These are phyloP conservation scores for Saguinus imperator DNA, from an alignment of 2,113 vertebrate species.

Conservation along the genomic window DNA sequence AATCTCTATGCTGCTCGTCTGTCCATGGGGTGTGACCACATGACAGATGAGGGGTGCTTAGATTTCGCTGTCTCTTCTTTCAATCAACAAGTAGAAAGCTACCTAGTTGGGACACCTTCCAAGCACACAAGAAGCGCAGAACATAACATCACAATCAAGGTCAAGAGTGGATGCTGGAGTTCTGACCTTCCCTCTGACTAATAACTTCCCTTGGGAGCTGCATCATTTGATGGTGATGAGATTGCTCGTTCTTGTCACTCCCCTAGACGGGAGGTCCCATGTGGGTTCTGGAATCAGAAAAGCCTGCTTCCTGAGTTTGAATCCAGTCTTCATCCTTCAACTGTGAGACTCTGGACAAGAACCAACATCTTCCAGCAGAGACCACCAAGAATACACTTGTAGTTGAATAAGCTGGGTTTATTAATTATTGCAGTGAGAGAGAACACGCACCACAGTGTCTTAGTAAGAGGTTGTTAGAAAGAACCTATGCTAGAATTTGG, in stretches of 20 bases:
- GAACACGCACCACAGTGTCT: background rate
- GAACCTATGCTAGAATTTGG: background rate
- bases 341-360: background rate
- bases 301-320: background rate
- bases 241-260: rapidly evolving
- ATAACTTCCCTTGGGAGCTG: background rate
- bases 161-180: background rate
- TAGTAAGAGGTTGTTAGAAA: background rate
- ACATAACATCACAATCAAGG: background rate
- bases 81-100: background rate
- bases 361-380: background rate
- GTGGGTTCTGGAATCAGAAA: background rate
- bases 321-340: background rate
- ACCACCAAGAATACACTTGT: no score
- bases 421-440: background rate
- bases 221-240: background rate
- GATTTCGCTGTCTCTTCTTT: background rate
- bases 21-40: background rate
- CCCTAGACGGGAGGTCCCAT: background rate
- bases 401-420: background rate
- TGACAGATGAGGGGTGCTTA: background rate
- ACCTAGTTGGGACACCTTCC: background rate
- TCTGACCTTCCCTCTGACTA: background rate
- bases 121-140: background rate
- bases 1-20: background rate